These are phyloP conservation scores for Grallaria varia DNA, from an alignment of 2,113 vertebrate species.

Conservation along the genomic window DNA sequence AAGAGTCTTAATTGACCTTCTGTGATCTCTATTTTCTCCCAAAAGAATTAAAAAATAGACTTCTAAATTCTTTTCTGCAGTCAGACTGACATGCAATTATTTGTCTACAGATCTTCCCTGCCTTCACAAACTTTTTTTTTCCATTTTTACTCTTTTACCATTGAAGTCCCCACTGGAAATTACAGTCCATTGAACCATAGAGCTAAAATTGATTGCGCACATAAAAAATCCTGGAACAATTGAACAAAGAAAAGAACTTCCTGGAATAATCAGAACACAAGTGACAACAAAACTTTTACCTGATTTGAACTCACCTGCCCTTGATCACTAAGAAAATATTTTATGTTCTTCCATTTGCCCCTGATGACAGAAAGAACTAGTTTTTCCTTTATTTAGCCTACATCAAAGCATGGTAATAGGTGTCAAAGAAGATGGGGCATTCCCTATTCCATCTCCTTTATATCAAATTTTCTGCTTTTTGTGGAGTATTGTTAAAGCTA, in stretches of 20 bases:
- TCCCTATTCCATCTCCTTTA: not conserved
- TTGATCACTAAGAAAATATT: slow-evolving; percentile 37
- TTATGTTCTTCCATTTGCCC: not conserved
- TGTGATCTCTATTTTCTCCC: not conserved
- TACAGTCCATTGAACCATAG: not conserved
- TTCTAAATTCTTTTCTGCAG: not conserved
- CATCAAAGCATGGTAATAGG: slow-evolving; percentile 1
- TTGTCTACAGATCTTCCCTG: not conserved
- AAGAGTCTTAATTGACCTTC: slow-evolving; percentile 43
- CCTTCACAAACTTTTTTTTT: not conserved
- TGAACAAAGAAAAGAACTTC: slow-evolving; percentile 35
- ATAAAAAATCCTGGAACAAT: not conserved
- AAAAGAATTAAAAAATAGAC: not conserved
- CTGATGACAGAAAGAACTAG: slow-evolving; percentile 14
- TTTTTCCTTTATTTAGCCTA: slow-evolving; percentile 35
- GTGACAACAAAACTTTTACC: slow-evolving; percentile 10
- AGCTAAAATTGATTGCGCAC: slow-evolving; percentile 3
- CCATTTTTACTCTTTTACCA: not conserved
- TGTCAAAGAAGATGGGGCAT: slow-evolving; percentile 22
- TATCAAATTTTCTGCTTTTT: not conserved
- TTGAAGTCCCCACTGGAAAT: not conserved
- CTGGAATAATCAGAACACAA: slow-evolving; percentile 31
- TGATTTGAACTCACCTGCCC: not conserved
- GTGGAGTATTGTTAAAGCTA: not conserved
- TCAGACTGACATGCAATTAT: not conserved